phyloP scores from a whole-genome alignment of 2,113 vertebrate species.

The Phalacrocorax pelagicus region DNA sequence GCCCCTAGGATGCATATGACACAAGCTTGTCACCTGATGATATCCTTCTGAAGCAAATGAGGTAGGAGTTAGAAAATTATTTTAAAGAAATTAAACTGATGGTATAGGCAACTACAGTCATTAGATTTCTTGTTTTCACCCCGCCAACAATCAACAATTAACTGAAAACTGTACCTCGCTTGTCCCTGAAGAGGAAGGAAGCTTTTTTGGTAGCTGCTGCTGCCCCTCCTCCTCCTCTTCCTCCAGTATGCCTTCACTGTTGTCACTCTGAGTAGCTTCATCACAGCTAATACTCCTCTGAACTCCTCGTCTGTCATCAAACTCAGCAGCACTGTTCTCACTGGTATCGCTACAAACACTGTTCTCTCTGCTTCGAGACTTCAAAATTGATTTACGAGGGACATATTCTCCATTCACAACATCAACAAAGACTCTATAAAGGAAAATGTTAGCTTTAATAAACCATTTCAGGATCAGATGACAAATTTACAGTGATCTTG shows the following conservation, averaged over 20 bases:
- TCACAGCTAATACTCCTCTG: conserved; percentile 79
- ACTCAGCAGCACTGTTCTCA: conserved; percentile 82
- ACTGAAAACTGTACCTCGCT: conserved; percentile 68
- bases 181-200: conserved; percentile 59
- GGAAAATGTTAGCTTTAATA: conserved; percentile 48
- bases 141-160: conserved; percentile 42
- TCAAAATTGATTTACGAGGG: conserved; percentile 94
- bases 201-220: conserved; percentile 68
- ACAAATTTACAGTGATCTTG: conserved; percentile 52
- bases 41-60: background rate
- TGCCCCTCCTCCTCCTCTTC: conserved; percentile 79
- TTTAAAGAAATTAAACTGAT: conserved; percentile 28
- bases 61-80: background rate
- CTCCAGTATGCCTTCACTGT: conserved; percentile 79
- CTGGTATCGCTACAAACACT: conserved; percentile 95
- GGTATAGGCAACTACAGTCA: background rate
- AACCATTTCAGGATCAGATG: conserved; percentile 54
- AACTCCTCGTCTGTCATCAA: conserved; percentile 84
- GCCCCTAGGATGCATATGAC: background rate
- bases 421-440: conserved; percentile 91
- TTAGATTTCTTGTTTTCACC: conserved; percentile 26
- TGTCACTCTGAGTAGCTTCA: conserved; percentile 80
- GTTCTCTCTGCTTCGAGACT: conserved; percentile 97
- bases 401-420: conserved; percentile 92
- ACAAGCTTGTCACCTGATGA: background rate